Evolutionary conservation across 2,888 invertebrate species (phyloP).

Genomic region (Choristoneura rosaceana): DNA sequence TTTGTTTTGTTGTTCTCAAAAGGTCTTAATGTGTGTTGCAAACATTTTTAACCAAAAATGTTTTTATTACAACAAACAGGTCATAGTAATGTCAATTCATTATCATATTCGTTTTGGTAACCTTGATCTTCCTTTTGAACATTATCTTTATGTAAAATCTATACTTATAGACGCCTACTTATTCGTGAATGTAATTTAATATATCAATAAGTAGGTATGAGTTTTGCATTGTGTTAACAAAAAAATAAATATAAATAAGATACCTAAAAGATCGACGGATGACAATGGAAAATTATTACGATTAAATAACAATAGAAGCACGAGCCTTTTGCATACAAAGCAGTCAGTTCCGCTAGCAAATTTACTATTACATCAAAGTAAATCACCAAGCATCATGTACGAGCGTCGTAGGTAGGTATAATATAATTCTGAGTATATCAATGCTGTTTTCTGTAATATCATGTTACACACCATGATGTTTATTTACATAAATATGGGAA

Average conservation of each 20-base stretch:
- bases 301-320: slow-evolving; percentile 22
- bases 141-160: slow-evolving; percentile 23
- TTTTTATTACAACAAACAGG: slow-evolving; percentile 4
- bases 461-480: slow-evolving; percentile 7
- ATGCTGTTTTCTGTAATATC: slow-evolving; percentile 1
- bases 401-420: neutral
- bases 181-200: slow-evolving; percentile 21
- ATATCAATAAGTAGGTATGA: neutral
- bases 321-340: slow-evolving; percentile 21
- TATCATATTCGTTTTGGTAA: slow-evolving; percentile 15
- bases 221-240: too few relatives aligned
- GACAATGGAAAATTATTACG: slow-evolving; percentile 19
- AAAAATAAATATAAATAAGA: neutral
- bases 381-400: neutral
- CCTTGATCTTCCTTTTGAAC: slow-evolving; percentile 11
- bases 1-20: neutral
- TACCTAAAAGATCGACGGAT: neutral
- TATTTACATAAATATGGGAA: neutral
- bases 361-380: slow-evolving; percentile 7
- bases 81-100: slow-evolving; percentile 17
- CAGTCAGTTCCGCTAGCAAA: slow-evolving; percentile 22
- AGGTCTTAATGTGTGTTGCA: slow-evolving; percentile 10
- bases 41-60: neutral
- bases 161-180: neutral
- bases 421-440: neutral